Evolutionary conservation across 2,888 invertebrate genomes (phyloP), one percentile per base, ranked within the genome.

Genomic region (Sphecodes monilicornis): DNA sequence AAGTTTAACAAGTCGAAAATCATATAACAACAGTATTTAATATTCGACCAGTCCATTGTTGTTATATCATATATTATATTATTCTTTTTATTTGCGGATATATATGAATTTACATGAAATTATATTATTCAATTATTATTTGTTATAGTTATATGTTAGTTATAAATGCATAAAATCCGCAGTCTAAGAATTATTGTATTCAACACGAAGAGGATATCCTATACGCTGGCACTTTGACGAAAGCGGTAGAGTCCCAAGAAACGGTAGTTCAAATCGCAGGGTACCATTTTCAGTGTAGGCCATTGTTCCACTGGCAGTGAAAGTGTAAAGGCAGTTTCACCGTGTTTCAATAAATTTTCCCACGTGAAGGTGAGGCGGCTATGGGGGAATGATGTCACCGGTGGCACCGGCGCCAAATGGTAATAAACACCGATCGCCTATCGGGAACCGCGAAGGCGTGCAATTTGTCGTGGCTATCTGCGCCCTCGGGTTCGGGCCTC

Each of bases 391-490:
- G 85, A 86, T 80, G 89, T 84, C 86, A 88, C 85, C 83, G 22
- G 78, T 79, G 75, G 80, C 87, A 87, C 81, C 85, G 90, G 91
- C 91, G 90, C 89, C 89, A 86, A 89, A 85, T 73, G 78, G 80
- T 84, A 87, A 90, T 89, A 89, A 89, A 82, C 85, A 82, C 77
- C 78, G 89, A 89, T 87, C 86, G 76, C 54, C 81, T 91, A 90
- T 90, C 91, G 76, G 84, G 29, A 60, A 64, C 82, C 76, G 83
- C 80, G 86, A 78, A 87, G 82, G 84, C 86, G 84, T 78, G 84
- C 89, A 91, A 90, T 92, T 91, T 90, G 90, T 90, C 86, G 82
- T 29, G 73, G 85, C 74, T 91, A 91, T 92, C 88, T 76, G 69
- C 75, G 83, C 75, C 74, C 76, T 76, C 83, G 83, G 66, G 78